Percentiles rank a stretch among this genome's conserved stretches.
These are phyloP conservation scores for Antedon mediterranea DNA, from an alignment of 53 echinoderm and acorn worm species.

Conservation along the genomic window DNA sequence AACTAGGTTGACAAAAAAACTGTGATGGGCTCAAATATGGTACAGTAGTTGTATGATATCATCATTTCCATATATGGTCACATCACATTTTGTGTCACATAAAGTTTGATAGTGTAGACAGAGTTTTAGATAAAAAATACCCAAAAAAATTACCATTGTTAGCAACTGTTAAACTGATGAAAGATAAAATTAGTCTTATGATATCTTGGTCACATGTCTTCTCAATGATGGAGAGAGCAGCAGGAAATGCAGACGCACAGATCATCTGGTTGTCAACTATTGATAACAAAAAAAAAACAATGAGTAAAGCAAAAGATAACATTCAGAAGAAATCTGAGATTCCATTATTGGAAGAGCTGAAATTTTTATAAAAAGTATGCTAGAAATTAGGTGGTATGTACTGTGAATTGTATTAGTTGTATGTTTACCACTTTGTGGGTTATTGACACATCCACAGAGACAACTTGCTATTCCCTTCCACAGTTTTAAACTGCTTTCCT, in stretches of 20 bases:
- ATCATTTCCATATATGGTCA: too few species aligned
- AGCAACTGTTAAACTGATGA: slow-evolving; percentile 40
- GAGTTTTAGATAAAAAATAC: too few species aligned
- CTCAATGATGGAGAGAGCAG: slow-evolving; percentile 34
- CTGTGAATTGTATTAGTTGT: too few species aligned
- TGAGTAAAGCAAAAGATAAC: not conserved
- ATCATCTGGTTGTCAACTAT: slow-evolving; percentile 41
- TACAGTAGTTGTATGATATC: too few species aligned
- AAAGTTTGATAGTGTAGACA: too few species aligned
- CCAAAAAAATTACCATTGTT: slow-evolving; percentile 51
- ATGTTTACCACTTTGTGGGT: slow-evolving; percentile 63
- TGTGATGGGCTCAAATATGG: too few species aligned
- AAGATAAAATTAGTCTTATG: slow-evolving; percentile 42
- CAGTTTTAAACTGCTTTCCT: slow-evolving; percentile 10
- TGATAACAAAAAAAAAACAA: not conserved
- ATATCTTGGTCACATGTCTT: slow-evolving; percentile 15
- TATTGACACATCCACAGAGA: slow-evolving; percentile 66
- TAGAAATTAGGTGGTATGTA: too few species aligned
- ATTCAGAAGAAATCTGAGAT: not conserved
- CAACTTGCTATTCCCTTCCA: slow-evolving; percentile 40
- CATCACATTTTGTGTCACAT: too few species aligned
- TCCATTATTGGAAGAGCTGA: not conserved
- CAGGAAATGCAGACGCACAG: slow-evolving; percentile 43
- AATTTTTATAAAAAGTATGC: not conserved
- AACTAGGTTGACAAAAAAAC: too few species aligned